Percentiles rank a stretch among this genome's conserved stretches.
Conservation (phyloP, 2,797 vertebrate genomes). For the Melanotaenia nigrans region DNA sequence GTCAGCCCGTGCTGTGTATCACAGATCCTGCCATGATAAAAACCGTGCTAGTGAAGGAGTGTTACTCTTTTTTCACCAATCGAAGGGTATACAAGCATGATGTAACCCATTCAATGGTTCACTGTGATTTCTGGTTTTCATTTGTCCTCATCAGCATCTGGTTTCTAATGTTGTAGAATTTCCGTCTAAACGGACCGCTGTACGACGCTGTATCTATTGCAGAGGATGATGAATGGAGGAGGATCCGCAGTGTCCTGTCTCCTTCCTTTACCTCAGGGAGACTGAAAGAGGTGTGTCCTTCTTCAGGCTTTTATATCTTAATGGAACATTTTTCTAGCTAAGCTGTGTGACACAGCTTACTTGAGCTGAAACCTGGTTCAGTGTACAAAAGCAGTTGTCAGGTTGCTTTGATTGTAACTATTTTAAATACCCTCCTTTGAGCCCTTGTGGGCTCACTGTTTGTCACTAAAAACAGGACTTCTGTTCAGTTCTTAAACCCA, state of each 20-base stretch:
- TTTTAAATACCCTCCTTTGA: background rate
- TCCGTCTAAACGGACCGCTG: conserved; percentile 76
- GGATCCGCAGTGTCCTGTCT: conserved; percentile 82
- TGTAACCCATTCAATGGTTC: background rate
- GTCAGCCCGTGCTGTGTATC: conserved; percentile 80
- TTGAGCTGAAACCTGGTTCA: background rate
- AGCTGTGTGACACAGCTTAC: background rate
- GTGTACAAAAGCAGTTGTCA: background rate
- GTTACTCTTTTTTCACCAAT: conserved; percentile 83
- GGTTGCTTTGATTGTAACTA: background rate
- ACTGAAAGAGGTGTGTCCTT: conserved; percentile 82
- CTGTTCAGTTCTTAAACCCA: background rate
- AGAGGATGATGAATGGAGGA: conserved; percentile 84
- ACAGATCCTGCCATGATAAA: conserved; percentile 81
- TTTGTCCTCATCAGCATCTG: background rate
- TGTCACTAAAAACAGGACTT: background rate
- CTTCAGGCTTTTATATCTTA: background rate
- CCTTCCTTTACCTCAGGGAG: conserved; percentile 85
- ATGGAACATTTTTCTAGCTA: background rate
- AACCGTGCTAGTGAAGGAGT: conserved; percentile 85
- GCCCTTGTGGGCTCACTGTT: background rate
- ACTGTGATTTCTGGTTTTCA: background rate
- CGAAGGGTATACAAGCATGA: conserved; percentile 69
- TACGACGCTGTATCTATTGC: conserved; percentile 64
- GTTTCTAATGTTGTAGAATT: conserved; percentile 68